Conservation (phyloP, 2,888 invertebrate species). For the Tenthredo amoena region DNA sequence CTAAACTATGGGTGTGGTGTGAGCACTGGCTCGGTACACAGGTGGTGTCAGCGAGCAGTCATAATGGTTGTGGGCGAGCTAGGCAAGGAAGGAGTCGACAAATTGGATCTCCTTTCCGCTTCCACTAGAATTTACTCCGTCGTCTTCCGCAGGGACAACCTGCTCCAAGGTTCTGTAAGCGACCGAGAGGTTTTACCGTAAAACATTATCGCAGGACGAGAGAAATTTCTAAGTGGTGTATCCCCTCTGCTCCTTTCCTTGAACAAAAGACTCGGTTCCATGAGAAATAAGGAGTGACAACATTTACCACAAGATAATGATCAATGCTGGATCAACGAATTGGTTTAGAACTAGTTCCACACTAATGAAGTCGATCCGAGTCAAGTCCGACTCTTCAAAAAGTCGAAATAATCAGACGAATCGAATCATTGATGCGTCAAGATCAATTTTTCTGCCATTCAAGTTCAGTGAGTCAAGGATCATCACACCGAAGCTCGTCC, state of each 20-base stretch:
- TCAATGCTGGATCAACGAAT: not conserved
- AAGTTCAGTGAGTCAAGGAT: not conserved
- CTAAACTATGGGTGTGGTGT: not conserved
- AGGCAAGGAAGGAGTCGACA: conserved; percentile 18
- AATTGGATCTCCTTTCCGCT: conserved; percentile 36
- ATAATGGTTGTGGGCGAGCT: conserved; percentile 8
- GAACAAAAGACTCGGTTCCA: not conserved
- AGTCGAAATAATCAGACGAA: no score
- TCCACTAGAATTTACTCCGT: conserved; percentile 15
- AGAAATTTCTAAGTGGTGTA: not conserved
- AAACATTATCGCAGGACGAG: not conserved
- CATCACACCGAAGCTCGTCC: no score
- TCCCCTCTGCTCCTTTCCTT: not conserved
- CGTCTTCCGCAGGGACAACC: conserved; percentile 1
- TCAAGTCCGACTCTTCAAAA: not conserved
- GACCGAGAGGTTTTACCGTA: not conserved
- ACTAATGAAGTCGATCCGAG: not conserved
- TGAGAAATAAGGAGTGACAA: not conserved
- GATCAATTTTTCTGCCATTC: not conserved
- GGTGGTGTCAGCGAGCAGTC: conserved; percentile 21
- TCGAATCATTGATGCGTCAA: not conserved
- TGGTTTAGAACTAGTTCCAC: not conserved
- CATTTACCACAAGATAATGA: not conserved
- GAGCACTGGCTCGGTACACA: conserved; percentile 26
- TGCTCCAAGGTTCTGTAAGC: not conserved